Conservation (phyloP, 2,797 vertebrate genomes). For the Capromys pilorides region DNA sequence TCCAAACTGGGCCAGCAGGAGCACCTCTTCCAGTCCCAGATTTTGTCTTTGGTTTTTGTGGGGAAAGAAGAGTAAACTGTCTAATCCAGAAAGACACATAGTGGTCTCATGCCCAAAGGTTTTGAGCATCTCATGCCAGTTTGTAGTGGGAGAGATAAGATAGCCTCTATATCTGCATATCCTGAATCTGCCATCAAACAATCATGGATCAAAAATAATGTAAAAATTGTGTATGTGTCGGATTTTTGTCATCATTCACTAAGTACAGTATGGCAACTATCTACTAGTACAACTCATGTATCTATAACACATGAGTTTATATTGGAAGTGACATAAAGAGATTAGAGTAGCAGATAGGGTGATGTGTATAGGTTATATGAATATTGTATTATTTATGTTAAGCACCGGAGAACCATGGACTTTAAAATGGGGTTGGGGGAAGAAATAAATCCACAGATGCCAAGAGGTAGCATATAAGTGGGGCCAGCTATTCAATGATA, state of each 20-base stretch:
- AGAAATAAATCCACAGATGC: too few relatives aligned
- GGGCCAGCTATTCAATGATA: background rate
- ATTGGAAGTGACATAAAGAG: background rate
- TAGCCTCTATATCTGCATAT: background rate
- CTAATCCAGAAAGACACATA: background rate
- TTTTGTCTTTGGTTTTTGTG: slow-evolving; percentile 3
- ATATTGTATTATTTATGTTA: background rate
- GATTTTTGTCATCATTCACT: background rate
- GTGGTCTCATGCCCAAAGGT: background rate
- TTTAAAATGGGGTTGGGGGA: too few relatives aligned
- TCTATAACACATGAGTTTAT: background rate
- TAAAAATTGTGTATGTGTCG: background rate
- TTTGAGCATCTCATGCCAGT: background rate
- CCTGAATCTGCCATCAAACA: background rate
- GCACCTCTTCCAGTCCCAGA: background rate
- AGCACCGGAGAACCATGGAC: background rate
- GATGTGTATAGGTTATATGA: background rate
- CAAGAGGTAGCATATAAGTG: background rate
- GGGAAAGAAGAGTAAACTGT: background rate
- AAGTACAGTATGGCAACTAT: background rate
- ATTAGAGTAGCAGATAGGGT: background rate
- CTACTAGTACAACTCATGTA: too few relatives aligned
- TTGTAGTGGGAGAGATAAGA: background rate
- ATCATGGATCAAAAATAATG: background rate
- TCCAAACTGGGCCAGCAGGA: background rate